Evolutionary conservation across 1,140 invertebrate genomes (phyloP).

Genomic region (Dinoponera quadriceps): DNA sequence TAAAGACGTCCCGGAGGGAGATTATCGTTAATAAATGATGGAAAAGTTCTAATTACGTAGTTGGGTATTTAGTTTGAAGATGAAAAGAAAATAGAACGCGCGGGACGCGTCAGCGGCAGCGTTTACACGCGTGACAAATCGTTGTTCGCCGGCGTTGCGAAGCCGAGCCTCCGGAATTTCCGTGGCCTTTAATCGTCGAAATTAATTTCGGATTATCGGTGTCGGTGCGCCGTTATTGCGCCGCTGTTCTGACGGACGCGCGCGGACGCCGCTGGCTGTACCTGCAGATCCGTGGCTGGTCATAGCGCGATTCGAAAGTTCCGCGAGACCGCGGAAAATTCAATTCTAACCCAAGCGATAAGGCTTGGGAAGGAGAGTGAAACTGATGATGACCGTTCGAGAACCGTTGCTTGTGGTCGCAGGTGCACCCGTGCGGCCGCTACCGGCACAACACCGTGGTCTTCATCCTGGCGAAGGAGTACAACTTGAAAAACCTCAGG

Average conservation of each 20-base stretch:
- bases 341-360: not conserved
- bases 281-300: slow-evolving; percentile 41
- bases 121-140: too few species aligned
- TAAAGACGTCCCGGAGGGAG: too few species aligned
- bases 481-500: slow-evolving; percentile 96
- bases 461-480: slow-evolving; percentile 98
- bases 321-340: not conserved
- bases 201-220: slow-evolving; percentile 35
- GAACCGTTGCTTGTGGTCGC: slow-evolving; percentile 72
- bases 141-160: not conserved
- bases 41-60: too few species aligned
- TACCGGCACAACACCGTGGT: slow-evolving; percentile 98
- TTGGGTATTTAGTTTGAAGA: too few species aligned
- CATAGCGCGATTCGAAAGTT: slow-evolving; percentile 35
- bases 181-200: not conserved
- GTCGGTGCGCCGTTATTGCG: slow-evolving; percentile 32
- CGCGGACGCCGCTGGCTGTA: not conserved
- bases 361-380: not conserved
- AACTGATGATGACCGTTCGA: slow-evolving; percentile 17
- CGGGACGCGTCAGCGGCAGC: too few species aligned
- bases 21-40: too few species aligned
- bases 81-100: too few species aligned
- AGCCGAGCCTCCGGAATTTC: not conserved
- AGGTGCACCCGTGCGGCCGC: slow-evolving; percentile 98
- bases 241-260: slow-evolving; percentile 27